Conservation (phyloP, 2,797 vertebrate species). For the Myripristis murdjan region DNA sequence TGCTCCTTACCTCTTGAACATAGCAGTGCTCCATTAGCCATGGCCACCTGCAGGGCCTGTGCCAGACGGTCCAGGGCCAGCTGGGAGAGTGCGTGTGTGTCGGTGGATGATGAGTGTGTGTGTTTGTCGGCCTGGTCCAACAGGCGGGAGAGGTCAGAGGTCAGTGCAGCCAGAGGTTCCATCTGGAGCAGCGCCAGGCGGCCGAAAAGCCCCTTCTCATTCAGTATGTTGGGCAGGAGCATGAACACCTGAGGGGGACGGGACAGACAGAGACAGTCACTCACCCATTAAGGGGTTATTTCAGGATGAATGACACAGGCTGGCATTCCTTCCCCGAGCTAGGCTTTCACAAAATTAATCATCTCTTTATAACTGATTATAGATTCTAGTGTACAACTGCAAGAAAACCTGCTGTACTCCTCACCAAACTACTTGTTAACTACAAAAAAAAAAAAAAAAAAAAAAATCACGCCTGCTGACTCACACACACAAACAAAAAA, state of each 20-base stretch:
- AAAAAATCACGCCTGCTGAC: neutral
- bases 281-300: neutral
- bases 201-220: slow-evolving; percentile 94
- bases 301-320: neutral
- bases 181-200: slow-evolving; percentile 92
- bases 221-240: slow-evolving; percentile 92
- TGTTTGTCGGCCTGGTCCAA: slow-evolving; percentile 89
- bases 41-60: slow-evolving; percentile 95
- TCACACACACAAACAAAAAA: neutral
- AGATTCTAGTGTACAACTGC: neutral
- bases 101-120: slow-evolving; percentile 62
- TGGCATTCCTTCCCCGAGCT: neutral
- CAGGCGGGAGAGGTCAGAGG: slow-evolving; percentile 91
- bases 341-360: neutral
- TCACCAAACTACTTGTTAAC: too few relatives aligned
- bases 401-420: too few relatives aligned
- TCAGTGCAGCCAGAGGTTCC: slow-evolving; percentile 92
- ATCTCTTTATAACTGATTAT: neutral
- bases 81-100: slow-evolving; percentile 90
- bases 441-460: neutral
- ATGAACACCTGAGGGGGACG: slow-evolving; percentile 89
- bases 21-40: slow-evolving; percentile 94
- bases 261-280: neutral
- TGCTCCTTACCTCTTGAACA: slow-evolving; percentile 91
- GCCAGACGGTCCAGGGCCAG: slow-evolving; percentile 94